Evolutionary conservation across 2,797 vertebrate species (phyloP), one percentile per base, ranked within the genome.

Genomic region (Tarsius wallacei): DNA sequence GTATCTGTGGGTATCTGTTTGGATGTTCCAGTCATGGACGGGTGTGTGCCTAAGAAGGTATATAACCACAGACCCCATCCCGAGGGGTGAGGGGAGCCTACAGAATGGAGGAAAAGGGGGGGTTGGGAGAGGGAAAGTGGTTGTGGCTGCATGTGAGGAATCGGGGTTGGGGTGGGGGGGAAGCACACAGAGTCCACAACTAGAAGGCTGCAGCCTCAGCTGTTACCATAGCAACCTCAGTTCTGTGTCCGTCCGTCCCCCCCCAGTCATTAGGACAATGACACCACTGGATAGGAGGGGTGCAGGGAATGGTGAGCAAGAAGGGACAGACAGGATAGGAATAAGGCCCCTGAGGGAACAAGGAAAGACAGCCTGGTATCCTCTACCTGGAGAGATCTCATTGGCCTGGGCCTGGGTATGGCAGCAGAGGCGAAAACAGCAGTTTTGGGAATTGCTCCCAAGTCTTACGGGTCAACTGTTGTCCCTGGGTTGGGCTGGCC

Each of bases 171-270:
- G 21, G 28, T n/a, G 14, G 22, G 26, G 31, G 4, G 9, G 73
- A 59, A 59, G 93, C 70, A 22, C 59, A 76, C 16, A 78, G 3
- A 42, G 84, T 95, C 95, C 95, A 59, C 24, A 70, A 42, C 13
- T 76, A 59, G 49, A 86, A 93, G 93, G 93, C 89, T 91, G 83
- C 36, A 73, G 93, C 90, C 71, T 91, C 76, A 63, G 78, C 12
- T 22, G 91, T 96, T 95, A 90, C 96, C 70, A 92, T 68, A 81
- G 93, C 73, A 97, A 96, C 96, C 91, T 70, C n/a, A 6, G 77
- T 66, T 97, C 93, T 93, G 85, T 36, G 68, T 21, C 28, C 26
- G n/a, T n/a, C n/a, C 61, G 8, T 36, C n/a, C 21, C 4, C 24
- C n/a, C 77, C 47, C 47, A 80, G 63, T 21, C 16, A 1, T 95